phyloP scores from a whole-genome alignment of 2,888 invertebrate genomes.

The Drosophila imparisetae region DNA sequence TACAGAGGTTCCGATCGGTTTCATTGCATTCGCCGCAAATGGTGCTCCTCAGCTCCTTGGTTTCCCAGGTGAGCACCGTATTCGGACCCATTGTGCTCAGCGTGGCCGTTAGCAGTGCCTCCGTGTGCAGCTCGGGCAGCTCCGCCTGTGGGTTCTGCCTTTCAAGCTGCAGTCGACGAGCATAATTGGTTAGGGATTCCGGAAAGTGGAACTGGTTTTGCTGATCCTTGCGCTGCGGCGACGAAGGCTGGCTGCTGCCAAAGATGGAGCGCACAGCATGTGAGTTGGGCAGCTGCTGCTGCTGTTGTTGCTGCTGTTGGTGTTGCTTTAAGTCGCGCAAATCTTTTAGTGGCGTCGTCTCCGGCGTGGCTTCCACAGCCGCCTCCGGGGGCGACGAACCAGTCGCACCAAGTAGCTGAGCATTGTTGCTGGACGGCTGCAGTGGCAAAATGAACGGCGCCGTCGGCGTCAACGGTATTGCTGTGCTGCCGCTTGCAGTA shows the following conservation, averaged over 20 bases:
- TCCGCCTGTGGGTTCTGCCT: slow-evolving; percentile 67
- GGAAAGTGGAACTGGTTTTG: slow-evolving; percentile 86
- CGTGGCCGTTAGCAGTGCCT: slow-evolving; percentile 36
- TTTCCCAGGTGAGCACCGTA: slow-evolving; percentile 19
- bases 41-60: slow-evolving; percentile 44
- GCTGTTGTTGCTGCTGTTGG: slow-evolving; percentile 58
- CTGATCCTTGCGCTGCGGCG: slow-evolving; percentile 88
- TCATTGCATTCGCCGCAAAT: slow-evolving; percentile 84
- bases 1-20: slow-evolving; percentile 86
- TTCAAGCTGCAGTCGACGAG: slow-evolving; percentile 76
- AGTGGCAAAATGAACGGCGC: slow-evolving; percentile 86
- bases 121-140: slow-evolving; percentile 52
- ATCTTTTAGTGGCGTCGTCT: slow-evolving; percentile 93
- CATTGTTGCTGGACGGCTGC: slow-evolving; percentile 62
- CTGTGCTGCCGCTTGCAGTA: slow-evolving; percentile 79
- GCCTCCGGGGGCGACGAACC: slow-evolving; percentile 93
- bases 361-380: slow-evolving; percentile 95
- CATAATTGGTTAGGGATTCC: slow-evolving; percentile 65
- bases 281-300: slow-evolving; percentile 86
- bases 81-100: slow-evolving; percentile 19
- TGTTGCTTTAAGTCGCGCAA: slow-evolving; percentile 70
- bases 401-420: slow-evolving; percentile 84
- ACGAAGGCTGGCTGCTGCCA: slow-evolving; percentile 87
- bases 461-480: slow-evolving; percentile 86
- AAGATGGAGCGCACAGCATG: slow-evolving; percentile 88